A percentile compares a stretch with the other conserved stretches of the same genome.
Conservation (phyloP, 2,888 invertebrate genomes). For the Chrysolina haemoptera region DNA sequence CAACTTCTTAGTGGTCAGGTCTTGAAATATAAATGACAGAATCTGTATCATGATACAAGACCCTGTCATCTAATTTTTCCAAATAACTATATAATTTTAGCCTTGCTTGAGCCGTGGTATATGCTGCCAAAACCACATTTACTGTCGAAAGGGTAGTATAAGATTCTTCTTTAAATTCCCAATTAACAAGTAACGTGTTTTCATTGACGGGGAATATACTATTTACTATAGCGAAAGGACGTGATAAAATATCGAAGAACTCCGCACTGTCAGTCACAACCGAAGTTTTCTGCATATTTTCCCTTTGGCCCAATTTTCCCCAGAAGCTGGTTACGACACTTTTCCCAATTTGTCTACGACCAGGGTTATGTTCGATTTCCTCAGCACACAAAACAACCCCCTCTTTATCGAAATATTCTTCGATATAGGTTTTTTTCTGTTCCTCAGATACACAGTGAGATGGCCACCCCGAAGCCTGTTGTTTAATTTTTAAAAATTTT, state of each 20-base stretch:
- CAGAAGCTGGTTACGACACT: constrained; percentile 38
- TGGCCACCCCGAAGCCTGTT: constrained; percentile 54
- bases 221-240: constrained; percentile 21
- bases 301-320: constrained; percentile 42
- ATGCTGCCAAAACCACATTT: constrained; percentile 59
- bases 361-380: constrained; percentile 34
- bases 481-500: constrained; percentile 54
- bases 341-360: constrained; percentile 31
- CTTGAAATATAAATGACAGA: neutral
- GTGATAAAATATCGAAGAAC: constrained; percentile 22
- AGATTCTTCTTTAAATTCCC: constrained; percentile 48
- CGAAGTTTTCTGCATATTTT: constrained; percentile 44
- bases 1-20: neutral
- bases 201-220: constrained; percentile 33
- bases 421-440: constrained; percentile 40
- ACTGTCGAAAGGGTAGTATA: constrained; percentile 40
- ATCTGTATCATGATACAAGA: neutral
- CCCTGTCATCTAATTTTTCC: constrained; percentile 56
- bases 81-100: constrained; percentile 51
- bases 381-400: constrained; percentile 33
- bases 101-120: constrained; percentile 44
- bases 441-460: constrained; percentile 29
- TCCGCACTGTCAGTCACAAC: neutral
- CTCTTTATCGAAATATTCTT: constrained; percentile 39
- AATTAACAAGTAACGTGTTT: constrained; percentile 48